Percentiles rank a stretch among this genome's conserved stretches.
Conservation (phyloP, 2,888 invertebrate genomes). For the Lithophane semibrunnea region DNA sequence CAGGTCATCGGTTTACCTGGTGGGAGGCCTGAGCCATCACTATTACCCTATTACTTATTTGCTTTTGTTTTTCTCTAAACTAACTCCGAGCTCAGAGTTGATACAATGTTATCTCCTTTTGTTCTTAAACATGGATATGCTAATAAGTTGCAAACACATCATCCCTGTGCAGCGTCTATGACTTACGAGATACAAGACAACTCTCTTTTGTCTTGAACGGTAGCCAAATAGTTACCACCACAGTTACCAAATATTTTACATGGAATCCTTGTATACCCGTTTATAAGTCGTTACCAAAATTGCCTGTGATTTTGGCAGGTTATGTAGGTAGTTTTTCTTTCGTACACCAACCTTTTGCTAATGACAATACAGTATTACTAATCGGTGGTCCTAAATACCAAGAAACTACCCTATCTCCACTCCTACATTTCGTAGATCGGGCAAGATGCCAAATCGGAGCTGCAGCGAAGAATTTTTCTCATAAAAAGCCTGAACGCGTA, state of each 20-base stretch:
- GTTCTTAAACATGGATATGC: not conserved
- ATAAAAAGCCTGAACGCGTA: conserved; percentile 16
- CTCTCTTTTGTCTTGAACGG: not conserved
- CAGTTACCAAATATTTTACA: not conserved
- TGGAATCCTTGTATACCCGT: not conserved
- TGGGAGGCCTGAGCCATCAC: not conserved
- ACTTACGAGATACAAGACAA: not conserved
- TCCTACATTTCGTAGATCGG: not conserved
- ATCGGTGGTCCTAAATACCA: conserved; percentile 19
- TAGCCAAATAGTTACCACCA: not conserved
- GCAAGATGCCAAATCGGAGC: conserved; percentile 8
- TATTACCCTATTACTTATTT: not conserved
- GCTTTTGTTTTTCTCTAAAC: not conserved
- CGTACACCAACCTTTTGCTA: conserved; percentile 7
- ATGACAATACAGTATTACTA: conserved; percentile 14
- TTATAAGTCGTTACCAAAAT: conserved; percentile 5
- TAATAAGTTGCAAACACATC: not conserved
- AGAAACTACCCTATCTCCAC: conserved; percentile 20
- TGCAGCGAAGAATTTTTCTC: conserved; percentile 25
- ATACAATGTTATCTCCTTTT: not conserved
- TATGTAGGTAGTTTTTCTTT: not conserved
- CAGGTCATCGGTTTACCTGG: not conserved
- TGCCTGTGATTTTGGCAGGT: conserved; percentile 16
- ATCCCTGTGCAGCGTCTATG: not conserved
- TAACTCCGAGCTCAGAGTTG: not conserved